Evolutionary conservation across 2,797 vertebrate species (phyloP), one percentile per base, ranked within the genome.

Genomic region (Halcyon leucocephala): DNA sequence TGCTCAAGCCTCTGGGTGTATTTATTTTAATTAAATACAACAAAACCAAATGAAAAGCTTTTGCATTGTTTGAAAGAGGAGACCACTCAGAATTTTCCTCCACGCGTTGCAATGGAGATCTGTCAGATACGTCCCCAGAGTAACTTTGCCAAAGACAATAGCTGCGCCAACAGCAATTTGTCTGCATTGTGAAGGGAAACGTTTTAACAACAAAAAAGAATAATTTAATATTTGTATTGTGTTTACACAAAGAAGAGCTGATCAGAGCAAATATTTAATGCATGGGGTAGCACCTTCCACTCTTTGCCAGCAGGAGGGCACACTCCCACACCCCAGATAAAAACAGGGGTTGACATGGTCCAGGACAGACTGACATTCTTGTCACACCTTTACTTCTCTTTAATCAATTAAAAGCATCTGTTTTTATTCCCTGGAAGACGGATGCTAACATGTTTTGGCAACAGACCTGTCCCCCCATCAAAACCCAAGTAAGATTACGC

Each of bases 21-120:
- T 93, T 95, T 94, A 89, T 95, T 95, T 97, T 95, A 95, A 97
- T 96, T 95, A 96, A 95, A 92, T 64, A 89, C 83, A 91, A 80
- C 54, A 51, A 93, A 95, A 93, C 29, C 44, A 64, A 96, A 82
- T 48, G 46, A 95, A 96, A 95, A 83, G 83, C 88, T 94, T 85
- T 62, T 55, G 49, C 89, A 89, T 37, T 89, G 61, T 92, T 42
- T 85, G 54, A 89, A 95, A 85, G 79, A 69, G 66, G 15, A 92
- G 94, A 96, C 95, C 95, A 93, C 84, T 96, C 79, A 12, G 81
- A 89, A 78, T 81, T 72, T 95, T 79, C 37, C 70, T 87, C 81
- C n/a, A 21, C 16, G 57, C 69, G 41, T 29, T 20, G 25, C 86
- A 94, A 73, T 0, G 64, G 74, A 54, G 83, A 95, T 91, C 65